Conservation (phyloP, 2,113 vertebrate genomes). For the Protobothrops mucrosquamatus region DNA sequence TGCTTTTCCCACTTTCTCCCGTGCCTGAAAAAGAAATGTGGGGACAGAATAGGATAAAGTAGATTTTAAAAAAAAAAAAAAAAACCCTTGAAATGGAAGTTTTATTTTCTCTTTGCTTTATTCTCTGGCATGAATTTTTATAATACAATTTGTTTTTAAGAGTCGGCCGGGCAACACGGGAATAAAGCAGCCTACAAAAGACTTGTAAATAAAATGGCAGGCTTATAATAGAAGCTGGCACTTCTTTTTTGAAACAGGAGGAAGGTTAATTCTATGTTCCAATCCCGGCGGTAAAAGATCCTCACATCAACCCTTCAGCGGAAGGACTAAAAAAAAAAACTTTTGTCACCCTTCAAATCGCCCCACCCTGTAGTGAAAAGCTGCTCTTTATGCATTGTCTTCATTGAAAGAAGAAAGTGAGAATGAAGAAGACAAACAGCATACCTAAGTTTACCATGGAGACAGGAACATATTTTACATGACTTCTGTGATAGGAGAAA, state of each 20-base stretch:
- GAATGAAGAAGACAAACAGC: neutral
- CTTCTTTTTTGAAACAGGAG: neutral
- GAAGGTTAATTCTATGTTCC: neutral
- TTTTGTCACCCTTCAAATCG: neutral
- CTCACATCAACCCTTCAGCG: neutral
- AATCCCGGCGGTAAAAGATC: neutral
- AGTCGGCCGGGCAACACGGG: neutral
- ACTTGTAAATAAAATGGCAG: neutral
- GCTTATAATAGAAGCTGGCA: neutral
- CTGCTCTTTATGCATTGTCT: neutral
- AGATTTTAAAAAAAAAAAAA: neutral
- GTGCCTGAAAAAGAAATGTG: slow-evolving; percentile 64
- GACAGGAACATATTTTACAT: neutral
- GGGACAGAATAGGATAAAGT: neutral
- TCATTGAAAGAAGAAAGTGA: neutral
- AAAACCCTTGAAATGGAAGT: neutral
- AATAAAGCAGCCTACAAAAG: neutral
- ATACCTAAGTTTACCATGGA: neutral
- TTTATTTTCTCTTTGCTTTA: neutral
- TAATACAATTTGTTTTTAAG: neutral
- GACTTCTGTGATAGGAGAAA: neutral
- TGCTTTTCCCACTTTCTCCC: slow-evolving; percentile 82
- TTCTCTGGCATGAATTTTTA: neutral
- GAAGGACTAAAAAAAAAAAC: neutral
- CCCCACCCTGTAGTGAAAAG: neutral